Base-by-base conservation (phyloP, 2,113 vertebrate genomes). In the Reinhardtius hippoglossoides region DNA sequence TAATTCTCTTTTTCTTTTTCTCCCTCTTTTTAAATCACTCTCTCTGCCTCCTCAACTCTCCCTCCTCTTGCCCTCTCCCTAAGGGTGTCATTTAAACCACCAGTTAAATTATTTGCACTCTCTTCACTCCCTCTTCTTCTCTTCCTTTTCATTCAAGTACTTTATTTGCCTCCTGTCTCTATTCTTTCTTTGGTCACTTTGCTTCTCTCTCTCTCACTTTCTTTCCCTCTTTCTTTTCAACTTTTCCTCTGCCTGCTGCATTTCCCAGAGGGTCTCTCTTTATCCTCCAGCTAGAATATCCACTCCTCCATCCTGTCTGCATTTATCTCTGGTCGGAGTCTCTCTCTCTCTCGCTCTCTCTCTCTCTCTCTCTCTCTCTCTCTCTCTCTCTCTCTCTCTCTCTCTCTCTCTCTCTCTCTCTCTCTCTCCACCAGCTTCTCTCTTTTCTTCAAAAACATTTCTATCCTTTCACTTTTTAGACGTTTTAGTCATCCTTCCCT, bases 231-330 rank as follows among this genome's bases (percentile, higher is more conserved):
- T 13, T 76, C 73, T 87, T 71, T 83, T 73, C 57, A 83, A 78
- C 82, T 74, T 76, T 66, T 55, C 67, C 21, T 69, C 44, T 31
- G 20, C 23, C 69, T 9, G 2, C 58, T 62, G 52, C n/a, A 55
- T 80, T 81, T 86, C 73, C 81, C 79, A 27, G 3, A 20, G 87
- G 77, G 57, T 67, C 3, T 66, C 40, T 80, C 69, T 83, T 81
- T 76, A 69, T 84, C 82, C 67, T 48, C 37, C 27, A 67, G 73
- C 72, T 71, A 79, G 70, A 82, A 80, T 70, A 76, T 84, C 55
- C 24, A 48, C 63, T 74, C 24, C 27, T 81, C 58, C 31, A 60
- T 74, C 56, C 35, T 40, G 9, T 16, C 23, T 81, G 74, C 37
- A 69, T 75, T 73, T 67, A 67, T 70, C 81, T 69, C 56, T 74